phyloP scores from a whole-genome alignment of 2,113 vertebrate genomes.

The Struthidea cinerea region DNA sequence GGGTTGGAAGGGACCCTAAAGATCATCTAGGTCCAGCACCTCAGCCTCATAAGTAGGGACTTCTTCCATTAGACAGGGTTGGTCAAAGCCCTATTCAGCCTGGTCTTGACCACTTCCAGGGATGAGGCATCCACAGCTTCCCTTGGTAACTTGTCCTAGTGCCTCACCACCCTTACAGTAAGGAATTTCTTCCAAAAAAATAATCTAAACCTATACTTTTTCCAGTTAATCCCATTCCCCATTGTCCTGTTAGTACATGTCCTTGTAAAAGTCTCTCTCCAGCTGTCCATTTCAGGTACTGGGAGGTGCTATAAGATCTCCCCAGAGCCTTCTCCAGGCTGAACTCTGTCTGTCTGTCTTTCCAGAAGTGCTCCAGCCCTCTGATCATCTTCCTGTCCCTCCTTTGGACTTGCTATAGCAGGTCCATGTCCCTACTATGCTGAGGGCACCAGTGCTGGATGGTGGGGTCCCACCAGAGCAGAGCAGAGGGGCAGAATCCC shows the following conservation, averaged over 20 bases:
- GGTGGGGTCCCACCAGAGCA: not conserved
- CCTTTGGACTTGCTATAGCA: not conserved
- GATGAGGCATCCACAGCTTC: not conserved
- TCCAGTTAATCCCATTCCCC: not conserved
- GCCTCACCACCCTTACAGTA: not conserved
- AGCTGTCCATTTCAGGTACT: not conserved
- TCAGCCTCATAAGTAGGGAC: not conserved
- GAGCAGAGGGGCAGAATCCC: not conserved
- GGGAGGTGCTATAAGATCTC: not conserved
- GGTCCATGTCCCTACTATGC: fast-evolving
- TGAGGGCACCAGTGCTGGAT: not conserved
- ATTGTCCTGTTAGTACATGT: fast-evolving
- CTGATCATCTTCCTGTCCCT: not conserved
- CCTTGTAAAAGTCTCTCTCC: not conserved
- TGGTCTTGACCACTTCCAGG: not conserved
- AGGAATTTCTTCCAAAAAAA: not conserved
- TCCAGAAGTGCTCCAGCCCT: not conserved
- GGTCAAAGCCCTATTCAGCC: not conserved
- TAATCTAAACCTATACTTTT: not conserved
- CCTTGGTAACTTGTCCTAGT: not conserved
- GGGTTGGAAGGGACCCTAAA: not conserved
- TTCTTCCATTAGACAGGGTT: not conserved
- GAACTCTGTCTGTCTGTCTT: not conserved
- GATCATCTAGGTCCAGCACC: not conserved
- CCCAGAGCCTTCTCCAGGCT: not conserved